Conservation (phyloP, 2,888 invertebrate species). For the Meghimatium bilineatum region DNA sequence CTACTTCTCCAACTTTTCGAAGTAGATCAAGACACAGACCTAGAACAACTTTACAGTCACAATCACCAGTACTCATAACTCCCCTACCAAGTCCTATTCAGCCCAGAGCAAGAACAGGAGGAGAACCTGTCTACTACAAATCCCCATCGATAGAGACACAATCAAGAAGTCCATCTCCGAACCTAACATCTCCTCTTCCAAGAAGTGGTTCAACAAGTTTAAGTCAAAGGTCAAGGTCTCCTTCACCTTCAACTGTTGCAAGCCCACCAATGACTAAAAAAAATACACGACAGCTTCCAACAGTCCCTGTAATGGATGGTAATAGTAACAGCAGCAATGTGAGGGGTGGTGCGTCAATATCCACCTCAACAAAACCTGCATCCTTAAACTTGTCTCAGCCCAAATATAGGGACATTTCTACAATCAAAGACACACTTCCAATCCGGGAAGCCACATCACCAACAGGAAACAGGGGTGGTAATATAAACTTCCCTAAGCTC, state of each 20-base stretch:
- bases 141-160: constrained; percentile 79
- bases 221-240: constrained; percentile 78
- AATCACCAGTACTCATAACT: constrained; percentile 66
- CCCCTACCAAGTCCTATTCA: constrained; percentile 69
- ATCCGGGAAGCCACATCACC: constrained; percentile 74
- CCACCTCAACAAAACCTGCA: constrained; percentile 84
- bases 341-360: neutral
- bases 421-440: constrained; percentile 77
- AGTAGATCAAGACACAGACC: constrained; percentile 59
- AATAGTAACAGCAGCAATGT: neutral
- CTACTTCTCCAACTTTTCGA: constrained; percentile 66
- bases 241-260: constrained; percentile 67
- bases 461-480: constrained; percentile 56
- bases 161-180: constrained; percentile 85
- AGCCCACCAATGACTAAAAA: constrained; percentile 59
- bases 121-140: constrained; percentile 65
- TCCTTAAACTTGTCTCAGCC: constrained; percentile 81
- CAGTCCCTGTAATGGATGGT: constrained; percentile 7
- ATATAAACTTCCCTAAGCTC: constrained; percentile 92
- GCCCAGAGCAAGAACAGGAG: constrained; percentile 53
- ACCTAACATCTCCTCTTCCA: constrained; percentile 77
- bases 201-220: constrained; percentile 78
- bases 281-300: constrained; percentile 60
- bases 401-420: constrained; percentile 71
- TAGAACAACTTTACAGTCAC: constrained; percentile 65